phyloP scores from a whole-genome alignment of 1,140 invertebrate genomes.

The Drosophila truncata region DNA sequence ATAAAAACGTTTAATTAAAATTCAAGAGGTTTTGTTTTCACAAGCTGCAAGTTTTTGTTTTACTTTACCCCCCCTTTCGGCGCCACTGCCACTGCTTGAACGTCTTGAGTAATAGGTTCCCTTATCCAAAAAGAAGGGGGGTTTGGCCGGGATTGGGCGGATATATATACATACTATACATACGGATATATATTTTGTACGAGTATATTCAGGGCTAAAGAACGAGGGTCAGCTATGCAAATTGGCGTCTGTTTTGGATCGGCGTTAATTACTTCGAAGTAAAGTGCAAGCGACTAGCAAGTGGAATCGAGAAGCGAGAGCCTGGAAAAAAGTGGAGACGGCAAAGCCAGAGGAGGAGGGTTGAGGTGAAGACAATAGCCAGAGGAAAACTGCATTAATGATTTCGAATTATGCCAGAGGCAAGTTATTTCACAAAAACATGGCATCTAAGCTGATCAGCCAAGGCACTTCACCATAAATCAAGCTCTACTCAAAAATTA shows the following conservation, averaged over 20 bases:
- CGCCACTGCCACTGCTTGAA: conserved; percentile 23
- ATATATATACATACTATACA: background rate
- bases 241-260: conserved; percentile 82
- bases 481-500: background rate
- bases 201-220: conserved; percentile 13
- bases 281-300: conserved; percentile 67
- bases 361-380: conserved; percentile 33
- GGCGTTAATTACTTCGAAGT: conserved; percentile 82
- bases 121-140: conserved; percentile 16
- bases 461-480: conserved; percentile 1
- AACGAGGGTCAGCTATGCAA: conserved; percentile 73
- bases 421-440: conserved; percentile 9
- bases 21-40: conserved; percentile 81
- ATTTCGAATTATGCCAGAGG: conserved; percentile 49
- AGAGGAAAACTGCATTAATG: conserved; percentile 59
- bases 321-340: conserved; percentile 16
- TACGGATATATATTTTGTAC: background rate
- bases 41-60: conserved; percentile 68
- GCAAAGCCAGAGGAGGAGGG: background rate
- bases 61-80: conserved; percentile 16
- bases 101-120: conserved; percentile 68
- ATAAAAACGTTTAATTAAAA: conserved; percentile 83
- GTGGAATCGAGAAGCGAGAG: conserved; percentile 41
- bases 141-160: background rate
- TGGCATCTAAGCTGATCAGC: conserved; percentile 1